These are phyloP conservation scores for Butorides virescens DNA, from an alignment of 2,113 vertebrate genomes.

Conservation along the genomic window DNA sequence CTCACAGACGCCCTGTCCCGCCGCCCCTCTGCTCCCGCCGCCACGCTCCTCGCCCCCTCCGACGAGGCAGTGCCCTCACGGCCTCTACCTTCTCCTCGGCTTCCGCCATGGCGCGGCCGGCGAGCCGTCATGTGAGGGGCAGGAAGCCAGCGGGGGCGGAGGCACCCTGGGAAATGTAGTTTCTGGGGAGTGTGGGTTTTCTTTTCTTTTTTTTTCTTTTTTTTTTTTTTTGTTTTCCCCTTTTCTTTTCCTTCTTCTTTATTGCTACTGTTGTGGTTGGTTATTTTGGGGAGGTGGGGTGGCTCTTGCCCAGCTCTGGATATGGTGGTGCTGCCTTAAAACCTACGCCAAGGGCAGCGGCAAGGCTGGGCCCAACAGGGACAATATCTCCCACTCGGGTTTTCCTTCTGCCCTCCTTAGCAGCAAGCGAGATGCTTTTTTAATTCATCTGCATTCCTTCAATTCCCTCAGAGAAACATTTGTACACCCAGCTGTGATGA, in stretches of 20 bases:
- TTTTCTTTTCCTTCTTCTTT: not conserved
- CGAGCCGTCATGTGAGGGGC: conserved; percentile 76
- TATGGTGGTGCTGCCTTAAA: no score
- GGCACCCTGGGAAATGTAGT: conserved; percentile 72
- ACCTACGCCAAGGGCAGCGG: no score
- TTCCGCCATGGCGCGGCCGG: conserved; percentile 81
- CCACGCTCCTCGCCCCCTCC: not conserved
- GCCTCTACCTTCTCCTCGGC: conserved; percentile 80
- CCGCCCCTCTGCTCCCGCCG: not conserved
- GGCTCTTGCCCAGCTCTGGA: no score
- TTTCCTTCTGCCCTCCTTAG: not conserved
- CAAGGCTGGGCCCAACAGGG: not conserved
- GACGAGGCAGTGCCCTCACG: not conserved
- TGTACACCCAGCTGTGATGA: no score
- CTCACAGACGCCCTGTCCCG: not conserved
- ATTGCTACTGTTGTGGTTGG: no score
- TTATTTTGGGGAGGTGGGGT: no score
- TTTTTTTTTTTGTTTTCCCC: no score
- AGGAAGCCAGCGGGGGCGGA: accelerated
- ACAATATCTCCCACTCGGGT: accelerated
- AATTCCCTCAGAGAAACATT: accelerated
- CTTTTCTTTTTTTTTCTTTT: accelerated
- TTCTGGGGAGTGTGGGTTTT: not conserved
- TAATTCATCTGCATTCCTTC: not conserved
- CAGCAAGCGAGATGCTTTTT: accelerated